Evolutionary conservation across 2,797 vertebrate species (phyloP).

Genomic region (Protonibea diacanthus): DNA sequence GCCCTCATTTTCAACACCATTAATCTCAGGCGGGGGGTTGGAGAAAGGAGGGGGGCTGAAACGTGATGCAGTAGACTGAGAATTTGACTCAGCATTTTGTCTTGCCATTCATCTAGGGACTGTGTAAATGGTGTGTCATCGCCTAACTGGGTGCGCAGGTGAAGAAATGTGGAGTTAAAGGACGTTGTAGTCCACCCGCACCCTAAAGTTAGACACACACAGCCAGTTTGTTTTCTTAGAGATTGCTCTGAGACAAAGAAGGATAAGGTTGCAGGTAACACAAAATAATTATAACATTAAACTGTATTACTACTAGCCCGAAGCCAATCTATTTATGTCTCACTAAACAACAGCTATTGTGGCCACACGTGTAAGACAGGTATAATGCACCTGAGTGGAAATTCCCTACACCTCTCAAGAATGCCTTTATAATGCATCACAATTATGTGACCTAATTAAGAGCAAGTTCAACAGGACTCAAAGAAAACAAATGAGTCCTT

Average conservation of each 20-base stretch:
- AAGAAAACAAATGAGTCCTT: too few species aligned
- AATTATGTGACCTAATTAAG: neutral
- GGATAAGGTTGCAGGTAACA: neutral
- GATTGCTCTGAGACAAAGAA: neutral
- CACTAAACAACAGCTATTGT: too few species aligned
- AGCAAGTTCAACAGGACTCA: neutral
- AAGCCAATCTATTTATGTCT: neutral
- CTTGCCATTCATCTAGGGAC: conserved; percentile 48
- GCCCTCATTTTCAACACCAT: conserved; percentile 78
- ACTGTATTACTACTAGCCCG: neutral
- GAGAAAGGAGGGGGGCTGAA: conserved; percentile 23
- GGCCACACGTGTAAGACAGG: neutral
- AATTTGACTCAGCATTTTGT: conserved; percentile 73
- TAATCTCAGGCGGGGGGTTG: conserved; percentile 51
- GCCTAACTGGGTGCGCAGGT: conserved; percentile 33
- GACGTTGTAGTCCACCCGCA: neutral
- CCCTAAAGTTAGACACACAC: neutral
- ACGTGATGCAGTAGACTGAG: conserved; percentile 54
- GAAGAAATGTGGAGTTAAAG: conserved; percentile 20
- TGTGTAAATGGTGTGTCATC: conserved; percentile 35
- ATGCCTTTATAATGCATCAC: neutral
- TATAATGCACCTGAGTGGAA: conserved; percentile 1
- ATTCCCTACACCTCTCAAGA: neutral
- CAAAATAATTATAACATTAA: neutral
- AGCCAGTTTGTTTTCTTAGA: neutral